These are phyloP conservation scores for Eurytoma adleriae DNA, from an alignment of 2,888 invertebrate species.

Conservation along the genomic window DNA sequence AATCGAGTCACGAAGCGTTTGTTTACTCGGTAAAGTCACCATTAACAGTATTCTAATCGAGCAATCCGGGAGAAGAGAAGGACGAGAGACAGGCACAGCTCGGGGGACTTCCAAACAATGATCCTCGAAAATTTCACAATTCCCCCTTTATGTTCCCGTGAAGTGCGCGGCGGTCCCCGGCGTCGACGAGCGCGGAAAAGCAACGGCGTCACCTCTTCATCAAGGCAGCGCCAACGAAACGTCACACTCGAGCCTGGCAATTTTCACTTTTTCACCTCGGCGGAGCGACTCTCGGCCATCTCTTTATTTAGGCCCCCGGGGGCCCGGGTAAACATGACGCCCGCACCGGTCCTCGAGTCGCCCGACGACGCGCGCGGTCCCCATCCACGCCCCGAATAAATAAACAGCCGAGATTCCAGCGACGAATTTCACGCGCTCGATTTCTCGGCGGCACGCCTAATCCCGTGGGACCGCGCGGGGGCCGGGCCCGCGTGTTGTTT, in stretches of 20 bases:
- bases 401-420: constrained; percentile 68
- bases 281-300: constrained; percentile 6
- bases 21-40: constrained; percentile 37
- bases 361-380: constrained; percentile 49
- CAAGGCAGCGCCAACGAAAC: background rate
- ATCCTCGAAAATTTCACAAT: constrained; percentile 43
- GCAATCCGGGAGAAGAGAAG: constrained; percentile 12
- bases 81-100: constrained; percentile 13
- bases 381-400: constrained; percentile 66
- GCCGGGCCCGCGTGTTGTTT: constrained; percentile 69
- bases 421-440: constrained; percentile 42
- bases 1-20: constrained; percentile 3
- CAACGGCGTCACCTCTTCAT: constrained; percentile 40
- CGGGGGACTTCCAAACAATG: constrained; percentile 51
- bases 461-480: constrained; percentile 66
- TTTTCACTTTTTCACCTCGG: constrained; percentile 47
- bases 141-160: background rate
- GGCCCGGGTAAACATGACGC: constrained; percentile 65
- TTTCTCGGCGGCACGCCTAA: constrained; percentile 58
- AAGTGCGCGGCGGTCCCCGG: background rate
- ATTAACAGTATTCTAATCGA: constrained; percentile 50
- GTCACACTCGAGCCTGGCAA: constrained; percentile 53
- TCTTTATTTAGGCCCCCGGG: constrained; percentile 65
- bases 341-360: constrained; percentile 59
- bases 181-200: constrained; percentile 19